A percentile compares a stretch with the other conserved stretches of the same genome.
phyloP scores from a whole-genome alignment of 2,888 invertebrate species.

The Zhuqinia jingwanae region DNA sequence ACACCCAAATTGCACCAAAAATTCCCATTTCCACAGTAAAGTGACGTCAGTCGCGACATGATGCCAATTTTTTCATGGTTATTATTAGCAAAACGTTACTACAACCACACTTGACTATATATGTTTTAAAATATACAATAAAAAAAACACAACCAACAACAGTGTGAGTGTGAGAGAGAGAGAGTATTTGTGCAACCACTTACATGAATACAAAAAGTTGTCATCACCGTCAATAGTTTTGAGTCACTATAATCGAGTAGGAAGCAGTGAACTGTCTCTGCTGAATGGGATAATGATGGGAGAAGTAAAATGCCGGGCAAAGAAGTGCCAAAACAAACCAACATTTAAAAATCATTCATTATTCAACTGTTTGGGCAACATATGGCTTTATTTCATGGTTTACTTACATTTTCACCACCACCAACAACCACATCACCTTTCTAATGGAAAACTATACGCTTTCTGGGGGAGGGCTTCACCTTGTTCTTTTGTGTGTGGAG shows the following conservation, averaged over 20 bases:
- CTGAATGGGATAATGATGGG: constrained; percentile 2
- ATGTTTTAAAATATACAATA: not conserved
- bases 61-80: not conserved
- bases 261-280: constrained; percentile 9
- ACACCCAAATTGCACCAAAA: too few relatives aligned
- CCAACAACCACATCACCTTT: not conserved
- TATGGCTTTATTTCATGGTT: constrained; percentile 62
- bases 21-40: too few relatives aligned
- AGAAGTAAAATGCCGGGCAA: constrained; percentile 41
- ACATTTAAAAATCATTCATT: constrained; percentile 71
- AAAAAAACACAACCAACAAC: constrained; percentile 8
- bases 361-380: constrained; percentile 68
- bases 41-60: too few relatives aligned
- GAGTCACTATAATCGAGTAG: not conserved
- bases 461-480: not conserved
- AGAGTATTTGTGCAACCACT: constrained; percentile 40
- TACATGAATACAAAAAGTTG: constrained; percentile 28
- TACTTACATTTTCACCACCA: too few relatives aligned
- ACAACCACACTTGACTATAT: not conserved
- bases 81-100: not conserved
- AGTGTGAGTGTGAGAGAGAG: too few relatives aligned
- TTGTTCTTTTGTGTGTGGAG: not conserved
- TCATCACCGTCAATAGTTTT: not conserved
- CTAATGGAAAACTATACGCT: too few relatives aligned
- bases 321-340: too few relatives aligned